These are phyloP conservation scores for Tragelaphus scriptus DNA, from an alignment of 2,113 vertebrate species.

Conservation along the genomic window DNA sequence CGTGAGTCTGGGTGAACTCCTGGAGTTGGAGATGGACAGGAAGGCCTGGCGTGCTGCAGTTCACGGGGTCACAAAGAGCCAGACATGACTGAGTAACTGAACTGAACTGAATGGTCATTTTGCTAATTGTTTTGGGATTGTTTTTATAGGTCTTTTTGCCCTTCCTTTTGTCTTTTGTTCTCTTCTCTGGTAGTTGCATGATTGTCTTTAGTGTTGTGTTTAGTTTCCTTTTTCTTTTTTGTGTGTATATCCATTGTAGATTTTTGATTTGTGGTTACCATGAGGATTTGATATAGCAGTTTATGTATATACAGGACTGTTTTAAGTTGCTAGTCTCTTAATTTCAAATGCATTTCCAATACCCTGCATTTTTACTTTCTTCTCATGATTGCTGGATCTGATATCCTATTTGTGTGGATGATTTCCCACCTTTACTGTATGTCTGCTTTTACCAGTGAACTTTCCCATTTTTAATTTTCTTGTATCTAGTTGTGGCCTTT, in stretches of 20 bases:
- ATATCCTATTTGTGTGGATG: not conserved
- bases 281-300: not conserved
- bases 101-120: no score
- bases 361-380: not conserved
- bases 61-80: no score
- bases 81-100: no score
- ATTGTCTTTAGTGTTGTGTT: not conserved
- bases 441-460: not conserved
- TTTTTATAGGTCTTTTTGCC: not conserved
- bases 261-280: not conserved
- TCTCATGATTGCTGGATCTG: not conserved
- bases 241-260: not conserved
- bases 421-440: not conserved
- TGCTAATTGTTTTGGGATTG: not conserved
- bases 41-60: no score
- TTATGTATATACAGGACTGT: not conserved
- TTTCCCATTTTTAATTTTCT: not conserved
- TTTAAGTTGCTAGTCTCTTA: not conserved
- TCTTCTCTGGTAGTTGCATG: not conserved
- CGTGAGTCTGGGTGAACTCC: no score
- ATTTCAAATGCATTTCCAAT: not conserved
- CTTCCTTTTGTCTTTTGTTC: not conserved
- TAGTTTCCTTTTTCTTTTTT: not conserved
- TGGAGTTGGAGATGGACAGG: no score
- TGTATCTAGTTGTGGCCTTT: not conserved